Conservation (phyloP, 2,888 invertebrate genomes). For the Dioctria linearis region DNA sequence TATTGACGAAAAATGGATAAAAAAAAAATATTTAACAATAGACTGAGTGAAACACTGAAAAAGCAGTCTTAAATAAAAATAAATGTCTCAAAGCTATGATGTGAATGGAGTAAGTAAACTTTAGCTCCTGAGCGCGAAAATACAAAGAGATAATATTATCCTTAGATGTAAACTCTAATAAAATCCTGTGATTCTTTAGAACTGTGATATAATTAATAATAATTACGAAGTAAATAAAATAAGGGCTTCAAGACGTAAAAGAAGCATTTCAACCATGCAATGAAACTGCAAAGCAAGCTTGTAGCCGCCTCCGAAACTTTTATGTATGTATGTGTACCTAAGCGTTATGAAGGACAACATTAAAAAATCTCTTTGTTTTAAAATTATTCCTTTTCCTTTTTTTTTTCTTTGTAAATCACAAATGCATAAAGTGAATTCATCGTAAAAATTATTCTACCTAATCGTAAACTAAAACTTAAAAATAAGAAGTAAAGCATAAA, state of each 20-base stretch:
- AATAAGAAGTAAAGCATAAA: slow-evolving; percentile 35
- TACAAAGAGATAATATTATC: no score
- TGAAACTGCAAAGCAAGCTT: no score
- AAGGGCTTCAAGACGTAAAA: no score
- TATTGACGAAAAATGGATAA: slow-evolving; percentile 28
- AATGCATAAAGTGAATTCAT: slow-evolving; percentile 52
- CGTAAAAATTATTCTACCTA: slow-evolving; percentile 49
- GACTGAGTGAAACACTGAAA: slow-evolving; percentile 31
- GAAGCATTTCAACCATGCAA: no score
- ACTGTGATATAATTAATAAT: no score
- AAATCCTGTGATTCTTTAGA: no score
- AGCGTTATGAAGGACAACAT: slow-evolving; percentile 32
- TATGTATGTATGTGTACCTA: neutral
- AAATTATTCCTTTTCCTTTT: slow-evolving; percentile 34
- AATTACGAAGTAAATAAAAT: no score
- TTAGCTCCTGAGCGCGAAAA: no score
- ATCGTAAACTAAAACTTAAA: slow-evolving; percentile 34
- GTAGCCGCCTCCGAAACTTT: no score
- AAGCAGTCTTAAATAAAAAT: slow-evolving; percentile 38
- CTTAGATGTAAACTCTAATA: no score
- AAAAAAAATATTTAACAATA: slow-evolving; percentile 26
- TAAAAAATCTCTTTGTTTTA: slow-evolving; percentile 2
- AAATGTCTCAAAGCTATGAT: neutral
- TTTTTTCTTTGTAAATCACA: slow-evolving; percentile 44
- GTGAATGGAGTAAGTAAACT: neutral